Evolutionary conservation across 1,140 invertebrate genomes (phyloP).

Genomic region (Nebria ingens): DNA sequence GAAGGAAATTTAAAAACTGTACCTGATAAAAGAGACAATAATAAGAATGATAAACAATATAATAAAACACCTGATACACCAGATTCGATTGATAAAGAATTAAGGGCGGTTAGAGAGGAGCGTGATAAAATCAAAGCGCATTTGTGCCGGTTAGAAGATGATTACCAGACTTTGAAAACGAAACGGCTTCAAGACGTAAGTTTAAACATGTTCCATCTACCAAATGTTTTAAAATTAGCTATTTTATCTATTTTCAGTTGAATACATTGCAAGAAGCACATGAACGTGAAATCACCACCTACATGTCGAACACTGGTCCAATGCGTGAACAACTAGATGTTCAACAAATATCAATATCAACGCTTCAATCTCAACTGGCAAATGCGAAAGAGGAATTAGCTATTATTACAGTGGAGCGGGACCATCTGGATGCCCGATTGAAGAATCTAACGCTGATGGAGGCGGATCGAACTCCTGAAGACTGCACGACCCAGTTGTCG

Average conservation of each 20-base stretch:
- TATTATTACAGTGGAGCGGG: slow-evolving; percentile 43
- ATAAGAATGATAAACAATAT: slow-evolving; percentile 34
- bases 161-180: slow-evolving; percentile 58
- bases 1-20: slow-evolving; percentile 44
- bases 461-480: background rate
- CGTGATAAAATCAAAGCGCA: slow-evolving; percentile 45
- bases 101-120: slow-evolving; percentile 47
- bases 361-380: slow-evolving; percentile 41
- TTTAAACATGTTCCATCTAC: slow-evolving; percentile 17
- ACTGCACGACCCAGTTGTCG: background rate
- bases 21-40: slow-evolving; percentile 31
- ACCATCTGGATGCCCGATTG: slow-evolving; percentile 42
- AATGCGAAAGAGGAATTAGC: slow-evolving; percentile 43
- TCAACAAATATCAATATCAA: slow-evolving; percentile 42
- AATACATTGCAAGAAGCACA: slow-evolving; percentile 67
- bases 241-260: slow-evolving; percentile 43
- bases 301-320: slow-evolving; percentile 43
- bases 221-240: slow-evolving; percentile 8
- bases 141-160: slow-evolving; percentile 37
- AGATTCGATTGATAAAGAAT: slow-evolving; percentile 44
- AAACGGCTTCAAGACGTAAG: slow-evolving; percentile 65
- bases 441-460: slow-evolving; percentile 9
- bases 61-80: slow-evolving; percentile 36
- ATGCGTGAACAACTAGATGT: slow-evolving; percentile 43
- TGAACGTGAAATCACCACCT: slow-evolving; percentile 57